A percentile compares a stretch with the other conserved stretches of the same genome.
phyloP scores from a whole-genome alignment of 2,797 vertebrate genomes.

The Tapera naevia region DNA sequence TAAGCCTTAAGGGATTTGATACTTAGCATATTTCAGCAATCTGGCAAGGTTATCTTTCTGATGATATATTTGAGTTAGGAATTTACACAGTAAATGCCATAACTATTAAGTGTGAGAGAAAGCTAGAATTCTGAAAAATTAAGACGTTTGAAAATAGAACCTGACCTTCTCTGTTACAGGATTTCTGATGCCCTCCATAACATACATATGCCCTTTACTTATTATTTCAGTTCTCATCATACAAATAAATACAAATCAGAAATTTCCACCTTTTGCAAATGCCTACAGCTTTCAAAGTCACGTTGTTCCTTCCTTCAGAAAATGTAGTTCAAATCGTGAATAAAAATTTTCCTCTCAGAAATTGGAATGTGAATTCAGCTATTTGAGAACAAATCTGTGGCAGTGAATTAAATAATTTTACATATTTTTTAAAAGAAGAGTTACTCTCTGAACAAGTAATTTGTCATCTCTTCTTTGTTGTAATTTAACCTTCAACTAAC shows the following conservation, averaged over 20 bases:
- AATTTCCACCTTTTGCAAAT: not conserved
- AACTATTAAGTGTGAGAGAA: constrained; percentile 36
- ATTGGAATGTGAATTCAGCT: not conserved
- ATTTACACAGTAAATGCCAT: constrained; percentile 49
- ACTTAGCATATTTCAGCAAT: constrained; percentile 61
- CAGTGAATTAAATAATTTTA: not conserved
- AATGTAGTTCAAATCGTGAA: not conserved
- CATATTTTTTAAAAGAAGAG: not conserved
- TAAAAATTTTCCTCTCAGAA: not conserved
- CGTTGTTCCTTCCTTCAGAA: not conserved
- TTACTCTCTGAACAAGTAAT: not conserved
- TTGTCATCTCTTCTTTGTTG: not conserved
- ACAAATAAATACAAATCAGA: constrained; percentile 7
- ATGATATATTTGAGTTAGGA: constrained; percentile 51
- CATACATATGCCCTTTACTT: not conserved
- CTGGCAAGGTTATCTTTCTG: constrained; percentile 58
- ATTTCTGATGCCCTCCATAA: not conserved
- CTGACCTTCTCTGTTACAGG: not conserved
- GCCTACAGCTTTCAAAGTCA: not conserved
- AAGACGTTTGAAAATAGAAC: constrained; percentile 25
- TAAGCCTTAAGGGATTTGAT: constrained; percentile 51
- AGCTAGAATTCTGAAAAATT: constrained; percentile 39
- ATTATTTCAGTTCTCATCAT: not conserved
- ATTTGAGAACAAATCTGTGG: not conserved
- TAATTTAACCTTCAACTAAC: constrained; percentile 20